phyloP scores from a whole-genome alignment of 2,888 invertebrate species.

The Branchipolynoe longqiensis region DNA sequence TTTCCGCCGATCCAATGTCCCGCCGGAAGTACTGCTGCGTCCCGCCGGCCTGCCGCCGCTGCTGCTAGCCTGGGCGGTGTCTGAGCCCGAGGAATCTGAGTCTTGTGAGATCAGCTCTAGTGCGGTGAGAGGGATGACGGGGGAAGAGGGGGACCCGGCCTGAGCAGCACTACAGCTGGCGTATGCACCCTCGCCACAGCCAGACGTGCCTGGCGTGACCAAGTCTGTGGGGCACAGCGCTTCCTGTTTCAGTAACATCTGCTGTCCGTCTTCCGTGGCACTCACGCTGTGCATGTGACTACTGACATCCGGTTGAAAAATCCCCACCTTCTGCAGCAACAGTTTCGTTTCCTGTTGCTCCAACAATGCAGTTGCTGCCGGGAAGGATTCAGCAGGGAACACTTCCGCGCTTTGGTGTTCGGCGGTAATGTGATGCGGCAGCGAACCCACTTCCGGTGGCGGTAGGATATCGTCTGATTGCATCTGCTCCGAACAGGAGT shows the following conservation, averaged over 20 bases:
- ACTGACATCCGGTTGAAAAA: neutral
- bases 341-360: neutral
- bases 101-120: conserved; percentile 7
- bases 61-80: neutral
- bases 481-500: conserved; percentile 21
- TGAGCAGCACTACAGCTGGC: no score
- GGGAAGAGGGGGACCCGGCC: neutral
- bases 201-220: neutral
- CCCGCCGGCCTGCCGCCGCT: neutral
- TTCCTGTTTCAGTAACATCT: conserved; percentile 21
- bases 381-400: neutral
- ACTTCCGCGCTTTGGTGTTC: no score
- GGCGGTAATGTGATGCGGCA: no score
- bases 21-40: neutral
- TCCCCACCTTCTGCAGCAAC: neutral
- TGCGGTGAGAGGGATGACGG: conserved; percentile 44
- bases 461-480: conserved; percentile 14
- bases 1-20: conserved; percentile 26
- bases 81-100: neutral
- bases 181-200: neutral
- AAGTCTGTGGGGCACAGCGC: conserved; percentile 30
- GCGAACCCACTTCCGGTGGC: neutral
- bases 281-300: neutral
- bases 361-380: neutral
- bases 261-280: neutral